Percentiles rank a stretch among this genome's conserved stretches.
These are phyloP conservation scores for Sphinx pinastri DNA, from an alignment of 2,888 invertebrate genomes.

Conservation along the genomic window DNA sequence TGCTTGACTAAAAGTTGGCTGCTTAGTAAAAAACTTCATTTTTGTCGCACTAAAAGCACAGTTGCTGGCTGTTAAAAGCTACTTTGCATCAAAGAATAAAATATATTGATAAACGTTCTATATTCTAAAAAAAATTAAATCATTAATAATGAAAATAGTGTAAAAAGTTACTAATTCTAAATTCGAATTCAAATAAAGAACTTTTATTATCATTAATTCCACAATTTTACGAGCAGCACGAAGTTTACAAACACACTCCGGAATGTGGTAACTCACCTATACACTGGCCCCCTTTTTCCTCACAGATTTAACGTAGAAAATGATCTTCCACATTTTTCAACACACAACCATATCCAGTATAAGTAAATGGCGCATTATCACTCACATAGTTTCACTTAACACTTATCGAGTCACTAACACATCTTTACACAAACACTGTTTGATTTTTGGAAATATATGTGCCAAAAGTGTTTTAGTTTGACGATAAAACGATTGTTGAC, in stretches of 20 bases:
- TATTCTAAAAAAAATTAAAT: too few relatives aligned
- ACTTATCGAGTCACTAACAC: slow-evolving; percentile 44
- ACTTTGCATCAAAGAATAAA: too few relatives aligned
- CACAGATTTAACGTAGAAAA: slow-evolving; percentile 76
- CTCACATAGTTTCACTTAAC: slow-evolving; percentile 55
- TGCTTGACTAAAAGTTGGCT: too few relatives aligned
- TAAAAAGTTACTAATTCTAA: too few relatives aligned
- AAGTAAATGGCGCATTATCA: slow-evolving; percentile 40
- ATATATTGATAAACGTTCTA: too few relatives aligned
- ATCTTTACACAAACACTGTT: slow-evolving; percentile 31
- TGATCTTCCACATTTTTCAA: slow-evolving; percentile 71
- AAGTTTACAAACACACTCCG: not conserved
- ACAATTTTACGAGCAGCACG: too few relatives aligned
- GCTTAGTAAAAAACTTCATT: too few relatives aligned
- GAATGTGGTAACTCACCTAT: slow-evolving; percentile 59
- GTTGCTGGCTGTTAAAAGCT: too few relatives aligned
- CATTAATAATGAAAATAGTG: too few relatives aligned
- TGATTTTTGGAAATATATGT: slow-evolving; percentile 39
- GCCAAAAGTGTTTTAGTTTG: slow-evolving; percentile 54
- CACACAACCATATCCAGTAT: slow-evolving; percentile 64
- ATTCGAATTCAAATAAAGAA: too few relatives aligned
- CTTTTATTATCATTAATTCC: too few relatives aligned
- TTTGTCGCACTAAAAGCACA: too few relatives aligned
- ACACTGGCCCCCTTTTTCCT: slow-evolving; percentile 72
- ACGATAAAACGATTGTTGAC: slow-evolving; percentile 79